Percentiles rank a stretch among this genome's conserved stretches.
Evolutionary conservation across 2,888 invertebrate species (phyloP).

Genomic region (Heterodera filipjevi): DNA sequence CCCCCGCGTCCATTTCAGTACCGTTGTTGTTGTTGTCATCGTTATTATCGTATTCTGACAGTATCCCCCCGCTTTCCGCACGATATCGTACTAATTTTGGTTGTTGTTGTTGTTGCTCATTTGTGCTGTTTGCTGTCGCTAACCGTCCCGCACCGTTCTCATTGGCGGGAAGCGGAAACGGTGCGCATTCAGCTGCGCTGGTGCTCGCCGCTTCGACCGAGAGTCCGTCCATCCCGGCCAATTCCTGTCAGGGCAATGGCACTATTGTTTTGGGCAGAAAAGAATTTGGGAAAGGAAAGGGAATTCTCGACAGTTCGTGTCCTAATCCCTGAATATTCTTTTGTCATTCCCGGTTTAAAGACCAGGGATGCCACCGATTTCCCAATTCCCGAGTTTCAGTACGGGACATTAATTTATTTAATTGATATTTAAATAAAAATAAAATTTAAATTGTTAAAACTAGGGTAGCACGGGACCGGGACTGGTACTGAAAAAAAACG

Average conservation of each 20-base stretch:
- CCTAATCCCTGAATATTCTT: too few species aligned
- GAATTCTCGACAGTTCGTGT: too few species aligned
- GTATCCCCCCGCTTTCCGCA: not conserved
- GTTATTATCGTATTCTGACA: conserved; percentile 7
- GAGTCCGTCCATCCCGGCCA: conserved; percentile 41
- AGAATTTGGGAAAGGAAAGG: too few species aligned
- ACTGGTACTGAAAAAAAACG: too few species aligned
- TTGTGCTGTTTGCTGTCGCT: not conserved
- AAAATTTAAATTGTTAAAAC: too few species aligned
- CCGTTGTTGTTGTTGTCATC: not conserved
- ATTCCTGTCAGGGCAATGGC: conserved; percentile 28
- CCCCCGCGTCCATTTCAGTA: not conserved
- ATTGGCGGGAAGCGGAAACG: not conserved
- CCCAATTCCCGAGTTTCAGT: too few species aligned
- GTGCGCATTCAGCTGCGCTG: not conserved
- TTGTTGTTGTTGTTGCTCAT: not conserved
- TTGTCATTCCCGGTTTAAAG: too few species aligned
- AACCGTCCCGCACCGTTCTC: not conserved
- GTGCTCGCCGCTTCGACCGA: not conserved
- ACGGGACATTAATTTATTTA: too few species aligned
- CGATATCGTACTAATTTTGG: not conserved
- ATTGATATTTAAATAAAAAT: too few species aligned
- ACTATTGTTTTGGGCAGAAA: too few species aligned
- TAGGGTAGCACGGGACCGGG: too few species aligned
- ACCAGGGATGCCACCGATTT: too few species aligned